Evolutionary conservation across 2,113 vertebrate genomes (phyloP).

Genomic region (Alouatta palliata): DNA sequence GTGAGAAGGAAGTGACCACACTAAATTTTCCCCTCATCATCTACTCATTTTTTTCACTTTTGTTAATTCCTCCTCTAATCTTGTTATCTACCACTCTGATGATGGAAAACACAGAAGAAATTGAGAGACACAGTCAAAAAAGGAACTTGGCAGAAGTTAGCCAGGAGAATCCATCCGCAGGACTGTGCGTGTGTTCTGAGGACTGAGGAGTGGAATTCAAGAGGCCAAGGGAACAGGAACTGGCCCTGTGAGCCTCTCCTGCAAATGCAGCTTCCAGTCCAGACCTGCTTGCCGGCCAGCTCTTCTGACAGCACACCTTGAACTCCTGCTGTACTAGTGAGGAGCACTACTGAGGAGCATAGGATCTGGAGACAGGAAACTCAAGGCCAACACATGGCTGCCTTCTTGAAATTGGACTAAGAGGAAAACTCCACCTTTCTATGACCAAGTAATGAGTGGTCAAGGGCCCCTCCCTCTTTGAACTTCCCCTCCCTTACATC

Average conservation of each 20-base stretch:
- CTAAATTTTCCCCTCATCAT: neutral
- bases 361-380: too few relatives aligned
- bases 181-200: neutral
- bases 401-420: too few relatives aligned
- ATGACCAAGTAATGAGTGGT: too few relatives aligned
- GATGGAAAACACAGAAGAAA: neutral
- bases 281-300: neutral
- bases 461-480: too few relatives aligned
- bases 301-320: neutral
- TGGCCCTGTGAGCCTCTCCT: too few relatives aligned
- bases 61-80: neutral
- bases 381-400: too few relatives aligned
- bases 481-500: too few relatives aligned
- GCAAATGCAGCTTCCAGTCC: neutral
- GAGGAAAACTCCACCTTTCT: too few relatives aligned
- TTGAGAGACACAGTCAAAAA: rapidly evolving
- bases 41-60: neutral
- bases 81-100: rapidly evolving
- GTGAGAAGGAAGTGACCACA: rapidly evolving
- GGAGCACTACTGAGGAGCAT: neutral
- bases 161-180: too few relatives aligned
- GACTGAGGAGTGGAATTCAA: too few relatives aligned
- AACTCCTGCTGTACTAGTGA: neutral
- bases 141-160: too few relatives aligned
- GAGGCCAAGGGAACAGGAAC: neutral